Conservation (phyloP, 2,888 invertebrate species). For the Coecobrya sp. region DNA sequence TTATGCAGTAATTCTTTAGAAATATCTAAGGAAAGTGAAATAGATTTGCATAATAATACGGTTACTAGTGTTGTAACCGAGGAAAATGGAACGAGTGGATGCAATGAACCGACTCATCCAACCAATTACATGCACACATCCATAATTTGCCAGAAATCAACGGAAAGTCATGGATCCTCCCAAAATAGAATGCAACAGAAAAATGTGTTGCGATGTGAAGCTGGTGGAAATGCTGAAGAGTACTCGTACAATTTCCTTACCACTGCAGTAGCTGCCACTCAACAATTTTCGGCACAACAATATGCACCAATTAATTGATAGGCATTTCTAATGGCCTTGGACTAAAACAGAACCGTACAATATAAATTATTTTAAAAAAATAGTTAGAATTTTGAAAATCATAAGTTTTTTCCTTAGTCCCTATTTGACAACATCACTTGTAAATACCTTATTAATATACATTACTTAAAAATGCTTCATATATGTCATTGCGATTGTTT, state of each 20-base stretch:
- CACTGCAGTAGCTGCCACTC: neutral
- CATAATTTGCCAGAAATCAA: slow-evolving; percentile 53
- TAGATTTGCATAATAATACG: neutral
- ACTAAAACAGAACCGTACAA: no score
- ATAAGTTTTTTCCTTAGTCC: no score
- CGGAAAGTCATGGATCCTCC: slow-evolving; percentile 41
- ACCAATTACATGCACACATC: slow-evolving; percentile 50
- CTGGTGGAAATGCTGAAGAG: slow-evolving; percentile 13
- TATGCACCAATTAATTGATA: slow-evolving; percentile 17
- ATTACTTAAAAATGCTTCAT: no score
- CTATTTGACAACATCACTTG: no score
- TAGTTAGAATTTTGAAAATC: no score
- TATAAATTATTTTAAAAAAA: no score
- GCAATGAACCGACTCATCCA: slow-evolving; percentile 22
- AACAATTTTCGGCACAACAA: slow-evolving; percentile 1
- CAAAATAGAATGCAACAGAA: slow-evolving; percentile 42
- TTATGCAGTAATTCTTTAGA: slow-evolving; percentile 3
- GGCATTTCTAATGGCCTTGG: neutral
- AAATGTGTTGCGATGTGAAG: slow-evolving; percentile 29
- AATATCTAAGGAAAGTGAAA: slow-evolving; percentile 11
- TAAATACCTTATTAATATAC: no score
- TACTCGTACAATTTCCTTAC: slow-evolving; percentile 20
- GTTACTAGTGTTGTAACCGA: neutral
- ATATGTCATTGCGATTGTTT: no score
- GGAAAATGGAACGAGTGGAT: neutral